Evolutionary conservation across 2,888 invertebrate genomes (phyloP), one percentile per base, ranked within the genome.

Genomic region (Yponomeuta plumbellus): DNA sequence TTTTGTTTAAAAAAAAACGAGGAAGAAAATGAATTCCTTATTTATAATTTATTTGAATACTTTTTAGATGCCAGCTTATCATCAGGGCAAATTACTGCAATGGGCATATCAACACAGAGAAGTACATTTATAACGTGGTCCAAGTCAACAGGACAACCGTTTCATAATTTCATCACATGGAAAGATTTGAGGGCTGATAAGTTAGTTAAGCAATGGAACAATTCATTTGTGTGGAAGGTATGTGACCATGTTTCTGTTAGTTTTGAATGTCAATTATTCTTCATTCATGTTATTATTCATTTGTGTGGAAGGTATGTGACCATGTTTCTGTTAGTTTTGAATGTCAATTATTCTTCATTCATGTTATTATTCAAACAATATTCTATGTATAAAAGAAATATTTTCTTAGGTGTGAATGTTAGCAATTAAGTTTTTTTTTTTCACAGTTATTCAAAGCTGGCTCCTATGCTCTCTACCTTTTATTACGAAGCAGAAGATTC

Each of bases 141-240:
- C 74, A 93, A 93, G 75, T 85, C 90, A 64, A 95, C 95, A 13
- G 95, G 96, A 1, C 92, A 93, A 74, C 94, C 95, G 34, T 96
- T 95, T 83, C 97, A 97, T 81, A 95, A 95, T 73, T 95, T 98
- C 73, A 95, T 97, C 72, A 96, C 96, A 21, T 98, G 98, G 98
- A 97, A 97, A 80, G 98, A 98, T 82, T 79, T 95, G 69, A 92
- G 98, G 66, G 95, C 96, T 22, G 93, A 95, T 74, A 84, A 92
- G 58, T 83, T 96, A 67, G 96, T 96, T 0, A 92, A 94, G 69
- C 88, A 93, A 73, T 97, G 96, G 96, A 97, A 97, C 78, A 84
- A 92, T 20, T 96, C 96, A n/a, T 86, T 94, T 67, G 93, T 92
- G 5, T 92, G 96, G 86, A 95, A 93, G 86, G 93, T 94, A 74